Conservation (phyloP, 2,888 invertebrate genomes). For the Hypomecis punctinalis region DNA sequence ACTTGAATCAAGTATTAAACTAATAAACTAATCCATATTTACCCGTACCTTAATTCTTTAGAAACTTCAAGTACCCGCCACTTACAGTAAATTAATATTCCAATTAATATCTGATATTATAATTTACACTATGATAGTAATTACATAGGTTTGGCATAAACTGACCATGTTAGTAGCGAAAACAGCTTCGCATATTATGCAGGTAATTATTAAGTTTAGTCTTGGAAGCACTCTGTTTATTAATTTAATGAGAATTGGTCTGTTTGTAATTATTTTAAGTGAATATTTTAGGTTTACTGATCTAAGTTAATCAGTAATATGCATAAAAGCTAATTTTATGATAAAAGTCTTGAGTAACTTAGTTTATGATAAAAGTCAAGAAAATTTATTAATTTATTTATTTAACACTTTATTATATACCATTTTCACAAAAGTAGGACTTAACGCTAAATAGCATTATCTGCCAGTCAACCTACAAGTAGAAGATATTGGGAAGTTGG, state of each 20-base stretch:
- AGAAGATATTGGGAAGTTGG: no score
- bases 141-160: conserved; percentile 13
- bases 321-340: no score
- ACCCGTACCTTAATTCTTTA: neutral
- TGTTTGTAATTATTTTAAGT: neutral
- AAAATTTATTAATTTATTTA: no score
- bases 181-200: conserved; percentile 17
- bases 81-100: conserved; percentile 4
- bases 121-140: conserved; percentile 17
- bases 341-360: no score
- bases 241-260: neutral
- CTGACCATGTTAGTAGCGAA: conserved; percentile 16
- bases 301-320: no score
- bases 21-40: neutral
- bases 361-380: no score
- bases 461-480: no score
- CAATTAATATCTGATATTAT: conserved; percentile 17
- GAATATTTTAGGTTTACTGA: no score
- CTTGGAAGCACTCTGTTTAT: no score
- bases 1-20: neutral
- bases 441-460: no score
- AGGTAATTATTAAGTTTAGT: neutral
- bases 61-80: neutral
- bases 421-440: no score
- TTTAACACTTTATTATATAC: no score